These are phyloP conservation scores for Epizoanthus fatuus DNA, from an alignment of 92 coral and sea anemone species.

Conservation along the genomic window DNA sequence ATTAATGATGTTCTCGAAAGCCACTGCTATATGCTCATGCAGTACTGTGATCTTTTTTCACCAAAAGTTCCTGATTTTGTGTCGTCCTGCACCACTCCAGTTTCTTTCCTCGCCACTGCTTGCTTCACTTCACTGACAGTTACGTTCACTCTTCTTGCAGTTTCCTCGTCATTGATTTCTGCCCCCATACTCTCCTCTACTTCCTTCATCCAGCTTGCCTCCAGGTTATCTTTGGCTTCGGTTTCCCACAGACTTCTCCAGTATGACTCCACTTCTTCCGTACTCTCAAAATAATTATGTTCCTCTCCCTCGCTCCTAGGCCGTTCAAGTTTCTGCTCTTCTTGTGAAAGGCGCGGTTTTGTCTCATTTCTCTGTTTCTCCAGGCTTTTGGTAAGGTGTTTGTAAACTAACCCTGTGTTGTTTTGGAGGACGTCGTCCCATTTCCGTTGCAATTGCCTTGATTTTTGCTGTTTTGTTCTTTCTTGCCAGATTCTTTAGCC, in stretches of 20 bases:
- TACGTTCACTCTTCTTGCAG: background rate
- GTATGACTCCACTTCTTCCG: constrained; percentile 1
- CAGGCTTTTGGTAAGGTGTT: background rate
- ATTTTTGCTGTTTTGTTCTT: background rate
- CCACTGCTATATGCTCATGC: too few species aligned
- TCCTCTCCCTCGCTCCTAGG: background rate
- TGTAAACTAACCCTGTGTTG: background rate
- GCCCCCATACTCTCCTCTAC: background rate
- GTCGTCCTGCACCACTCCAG: too few species aligned
- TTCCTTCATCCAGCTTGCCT: background rate
- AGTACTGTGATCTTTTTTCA: too few species aligned
- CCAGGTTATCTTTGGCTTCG: background rate
- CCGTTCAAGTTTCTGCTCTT: background rate
- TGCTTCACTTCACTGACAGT: background rate
- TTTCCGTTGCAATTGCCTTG: background rate
- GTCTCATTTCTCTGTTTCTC: background rate
- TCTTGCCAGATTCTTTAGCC: background rate
- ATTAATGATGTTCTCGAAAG: too few species aligned
- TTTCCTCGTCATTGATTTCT: background rate
- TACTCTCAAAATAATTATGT: background rate
- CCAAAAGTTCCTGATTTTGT: too few species aligned
- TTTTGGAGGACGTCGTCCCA: background rate
- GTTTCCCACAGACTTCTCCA: background rate
- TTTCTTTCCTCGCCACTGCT: background rate
- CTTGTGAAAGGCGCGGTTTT: background rate